Evolutionary conservation across 2,113 vertebrate genomes (phyloP).

Genomic region (Halcyon senegalensis): DNA sequence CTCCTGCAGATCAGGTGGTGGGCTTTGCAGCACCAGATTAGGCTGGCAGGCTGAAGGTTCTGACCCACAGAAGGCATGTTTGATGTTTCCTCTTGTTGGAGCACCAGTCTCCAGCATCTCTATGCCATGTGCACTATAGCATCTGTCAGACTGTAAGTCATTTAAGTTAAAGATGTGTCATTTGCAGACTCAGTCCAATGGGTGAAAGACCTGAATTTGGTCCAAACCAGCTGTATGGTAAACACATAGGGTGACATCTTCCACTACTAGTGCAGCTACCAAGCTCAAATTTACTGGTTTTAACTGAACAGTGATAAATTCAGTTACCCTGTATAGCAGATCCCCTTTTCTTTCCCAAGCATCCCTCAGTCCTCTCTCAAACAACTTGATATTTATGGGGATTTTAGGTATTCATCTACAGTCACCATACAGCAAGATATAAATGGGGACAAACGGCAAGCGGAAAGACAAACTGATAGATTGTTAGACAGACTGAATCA

Average conservation of each 20-base stretch:
- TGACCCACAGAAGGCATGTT: not conserved
- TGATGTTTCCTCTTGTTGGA: not conserved
- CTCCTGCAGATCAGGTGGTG: not conserved
- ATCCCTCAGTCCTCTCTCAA: not conserved
- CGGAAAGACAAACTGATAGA: constrained; percentile 53
- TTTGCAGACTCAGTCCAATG: not conserved
- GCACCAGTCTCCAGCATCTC: too few species aligned
- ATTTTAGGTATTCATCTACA: constrained; percentile 38
- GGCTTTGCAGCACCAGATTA: not conserved
- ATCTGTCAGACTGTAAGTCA: not conserved
- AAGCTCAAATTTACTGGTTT: not conserved
- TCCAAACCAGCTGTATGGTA: not conserved
- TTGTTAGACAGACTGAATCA: constrained; percentile 47
- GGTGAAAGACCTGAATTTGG: not conserved
- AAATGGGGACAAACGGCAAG: constrained; percentile 25
- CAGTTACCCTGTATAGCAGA: not conserved
- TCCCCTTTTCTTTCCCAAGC: not conserved
- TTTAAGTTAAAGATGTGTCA: not conserved
- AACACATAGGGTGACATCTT: not conserved
- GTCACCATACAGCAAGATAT: not conserved
- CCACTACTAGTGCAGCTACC: not conserved
- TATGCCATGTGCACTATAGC: not conserved
- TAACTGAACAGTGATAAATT: constrained; percentile 17
- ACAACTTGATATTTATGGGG: not conserved
- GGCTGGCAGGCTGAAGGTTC: not conserved